These are phyloP conservation scores for Drosophila trapezifrons DNA, from an alignment of 1,140 invertebrate species.

Conservation along the genomic window DNA sequence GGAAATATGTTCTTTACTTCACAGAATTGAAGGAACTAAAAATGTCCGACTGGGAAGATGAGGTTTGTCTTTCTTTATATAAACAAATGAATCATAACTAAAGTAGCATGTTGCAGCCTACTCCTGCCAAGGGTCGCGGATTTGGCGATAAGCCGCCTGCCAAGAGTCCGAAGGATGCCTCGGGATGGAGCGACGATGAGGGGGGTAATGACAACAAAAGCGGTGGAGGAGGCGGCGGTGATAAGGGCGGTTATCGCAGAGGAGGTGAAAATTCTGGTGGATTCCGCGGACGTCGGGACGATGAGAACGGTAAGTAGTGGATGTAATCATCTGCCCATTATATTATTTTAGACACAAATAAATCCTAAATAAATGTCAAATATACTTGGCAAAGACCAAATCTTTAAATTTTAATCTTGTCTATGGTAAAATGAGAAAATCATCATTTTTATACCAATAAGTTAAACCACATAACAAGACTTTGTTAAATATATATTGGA, in stretches of 20 bases:
- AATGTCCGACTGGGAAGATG: conserved; percentile 65
- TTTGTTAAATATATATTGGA: no score
- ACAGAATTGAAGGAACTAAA: conserved; percentile 1
- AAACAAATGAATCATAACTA: background rate
- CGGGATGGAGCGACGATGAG: conserved; percentile 61
- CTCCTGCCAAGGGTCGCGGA: background rate
- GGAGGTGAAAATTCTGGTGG: conserved; percentile 33
- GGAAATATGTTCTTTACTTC: background rate
- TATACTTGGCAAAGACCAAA: background rate
- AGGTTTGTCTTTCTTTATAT: conserved; percentile 23
- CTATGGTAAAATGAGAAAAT: no score
- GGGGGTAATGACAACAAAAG: conserved; percentile 51
- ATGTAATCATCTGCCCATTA: no score
- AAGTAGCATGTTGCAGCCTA: conserved; percentile 17
- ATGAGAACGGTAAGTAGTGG: conserved; percentile 54
- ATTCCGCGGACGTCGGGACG: conserved; percentile 32
- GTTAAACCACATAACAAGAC: no score
- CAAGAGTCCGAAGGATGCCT: background rate
- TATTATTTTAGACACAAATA: no score
- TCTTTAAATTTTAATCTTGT: no score
- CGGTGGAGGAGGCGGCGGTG: conserved; percentile 51
- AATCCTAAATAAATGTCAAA: background rate
- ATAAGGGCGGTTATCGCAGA: conserved; percentile 21
- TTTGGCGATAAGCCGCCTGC: background rate
- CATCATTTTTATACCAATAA: no score